phyloP scores from a whole-genome alignment of 2,797 vertebrate genomes.

The Neomorphus geoffroyi region DNA sequence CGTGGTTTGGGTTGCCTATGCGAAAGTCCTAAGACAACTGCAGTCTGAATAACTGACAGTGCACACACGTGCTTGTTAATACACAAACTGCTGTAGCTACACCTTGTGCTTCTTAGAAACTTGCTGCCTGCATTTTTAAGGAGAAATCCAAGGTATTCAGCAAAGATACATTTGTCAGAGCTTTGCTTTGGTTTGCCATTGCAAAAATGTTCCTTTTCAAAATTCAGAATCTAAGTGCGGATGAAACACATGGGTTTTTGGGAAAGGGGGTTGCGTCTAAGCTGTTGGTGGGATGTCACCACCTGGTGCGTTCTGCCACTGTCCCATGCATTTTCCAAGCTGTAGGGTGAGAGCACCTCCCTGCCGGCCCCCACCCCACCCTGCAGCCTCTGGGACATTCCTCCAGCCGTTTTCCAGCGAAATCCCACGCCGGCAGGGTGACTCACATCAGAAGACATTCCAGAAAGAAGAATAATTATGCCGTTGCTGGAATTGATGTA shows the following conservation, averaged over 20 bases:
- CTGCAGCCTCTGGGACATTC: constrained; percentile 67
- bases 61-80: not conserved
- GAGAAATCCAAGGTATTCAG: not conserved
- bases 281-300: fast-evolving
- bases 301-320: not conserved
- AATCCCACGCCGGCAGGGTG: constrained; percentile 73
- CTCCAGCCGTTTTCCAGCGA: constrained; percentile 68
- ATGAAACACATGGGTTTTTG: not conserved
- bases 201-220: not conserved
- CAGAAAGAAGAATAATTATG: constrained; percentile 80
- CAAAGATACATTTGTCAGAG: not conserved
- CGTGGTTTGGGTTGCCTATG: not conserved
- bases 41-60: not conserved
- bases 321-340: not conserved
- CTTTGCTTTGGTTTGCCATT: not conserved
- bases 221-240: not conserved
- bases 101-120: not conserved
- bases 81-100: not conserved
- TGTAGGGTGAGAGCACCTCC: constrained; percentile 5
- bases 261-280: not conserved
- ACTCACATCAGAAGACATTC: constrained; percentile 81
- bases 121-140: not conserved
- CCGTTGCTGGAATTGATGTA: constrained; percentile 79
- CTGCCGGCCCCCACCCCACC: constrained; percentile 1
- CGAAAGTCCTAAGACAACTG: not conserved